Conservation (phyloP, 1,140 invertebrate species). For the Pachypeltis micranthus region DNA sequence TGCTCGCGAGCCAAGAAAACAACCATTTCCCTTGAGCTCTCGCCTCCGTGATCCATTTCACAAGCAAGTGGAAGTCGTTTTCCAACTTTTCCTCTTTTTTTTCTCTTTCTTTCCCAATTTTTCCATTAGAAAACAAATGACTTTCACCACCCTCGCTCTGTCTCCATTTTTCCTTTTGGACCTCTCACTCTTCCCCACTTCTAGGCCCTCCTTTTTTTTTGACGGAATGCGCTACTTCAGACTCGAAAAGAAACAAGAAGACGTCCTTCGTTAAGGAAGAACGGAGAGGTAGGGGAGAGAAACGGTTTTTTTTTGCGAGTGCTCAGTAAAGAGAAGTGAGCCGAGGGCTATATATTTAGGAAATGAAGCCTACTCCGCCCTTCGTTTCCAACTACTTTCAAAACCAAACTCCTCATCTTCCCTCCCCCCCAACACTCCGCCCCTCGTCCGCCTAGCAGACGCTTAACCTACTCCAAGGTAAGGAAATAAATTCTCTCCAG, state of each 20-base stretch:
- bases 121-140: not conserved
- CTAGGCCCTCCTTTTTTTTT: too few species aligned
- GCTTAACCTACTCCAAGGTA: not conserved
- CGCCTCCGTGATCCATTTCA: not conserved
- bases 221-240: not conserved
- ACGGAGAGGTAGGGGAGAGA: not conserved
- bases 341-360: constrained; percentile 8
- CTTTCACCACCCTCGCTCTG: not conserved
- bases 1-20: too few species aligned
- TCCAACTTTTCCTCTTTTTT: not conserved
- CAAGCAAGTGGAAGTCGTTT: not conserved
- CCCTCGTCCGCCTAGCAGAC: not conserved
- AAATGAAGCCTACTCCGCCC: not conserved
- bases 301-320: not conserved
- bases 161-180: not conserved
- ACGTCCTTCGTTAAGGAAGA: not conserved
- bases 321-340: not conserved
- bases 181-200: not conserved
- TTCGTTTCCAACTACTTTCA: not conserved
- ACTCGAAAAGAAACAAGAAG: not conserved
- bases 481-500: not conserved
- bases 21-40: not conserved
- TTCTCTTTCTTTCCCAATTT: not conserved
- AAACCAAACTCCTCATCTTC: not conserved
- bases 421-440: not conserved